Evolutionary conservation across 2,888 invertebrate genomes (phyloP).

Genomic region (Bellardia bayeri): DNA sequence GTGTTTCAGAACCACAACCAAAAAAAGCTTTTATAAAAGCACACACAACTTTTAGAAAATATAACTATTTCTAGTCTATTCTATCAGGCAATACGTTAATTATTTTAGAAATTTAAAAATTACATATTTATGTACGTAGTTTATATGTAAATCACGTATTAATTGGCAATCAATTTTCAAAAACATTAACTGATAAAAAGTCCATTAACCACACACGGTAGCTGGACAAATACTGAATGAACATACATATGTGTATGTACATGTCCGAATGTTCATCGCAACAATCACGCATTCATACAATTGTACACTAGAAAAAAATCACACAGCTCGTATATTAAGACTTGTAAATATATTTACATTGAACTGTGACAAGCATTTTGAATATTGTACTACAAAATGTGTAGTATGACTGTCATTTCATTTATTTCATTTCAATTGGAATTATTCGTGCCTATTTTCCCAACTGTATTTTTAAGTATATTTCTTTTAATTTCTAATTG

Average conservation of each 20-base stretch:
- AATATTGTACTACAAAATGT: no score
- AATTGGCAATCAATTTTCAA: conserved; percentile 26
- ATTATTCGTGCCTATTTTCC: no score
- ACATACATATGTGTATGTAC: neutral
- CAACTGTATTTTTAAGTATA: no score
- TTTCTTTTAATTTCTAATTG: no score
- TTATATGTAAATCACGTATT: conserved; percentile 42
- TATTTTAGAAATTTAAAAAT: conserved; percentile 12
- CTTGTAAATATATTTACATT: no score
- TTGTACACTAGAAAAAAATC: neutral
- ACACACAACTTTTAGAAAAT: neutral
- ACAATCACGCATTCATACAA: neutral
- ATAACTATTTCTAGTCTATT: neutral
- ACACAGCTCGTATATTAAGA: no score
- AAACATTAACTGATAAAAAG: conserved; percentile 2
- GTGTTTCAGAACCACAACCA: neutral
- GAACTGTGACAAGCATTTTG: no score
- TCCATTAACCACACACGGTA: conserved; percentile 18
- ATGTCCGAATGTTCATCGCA: neutral
- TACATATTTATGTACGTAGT: conserved; percentile 19
- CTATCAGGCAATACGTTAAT: neutral
- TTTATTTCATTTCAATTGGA: no score
- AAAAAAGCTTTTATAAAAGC: conserved; percentile 1
- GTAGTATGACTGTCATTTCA: no score
- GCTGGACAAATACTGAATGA: neutral